Evolutionary conservation across 2,797 vertebrate genomes (phyloP), one percentile per base, ranked within the genome.

Genomic region (Urocyon cinereoargenteus): DNA sequence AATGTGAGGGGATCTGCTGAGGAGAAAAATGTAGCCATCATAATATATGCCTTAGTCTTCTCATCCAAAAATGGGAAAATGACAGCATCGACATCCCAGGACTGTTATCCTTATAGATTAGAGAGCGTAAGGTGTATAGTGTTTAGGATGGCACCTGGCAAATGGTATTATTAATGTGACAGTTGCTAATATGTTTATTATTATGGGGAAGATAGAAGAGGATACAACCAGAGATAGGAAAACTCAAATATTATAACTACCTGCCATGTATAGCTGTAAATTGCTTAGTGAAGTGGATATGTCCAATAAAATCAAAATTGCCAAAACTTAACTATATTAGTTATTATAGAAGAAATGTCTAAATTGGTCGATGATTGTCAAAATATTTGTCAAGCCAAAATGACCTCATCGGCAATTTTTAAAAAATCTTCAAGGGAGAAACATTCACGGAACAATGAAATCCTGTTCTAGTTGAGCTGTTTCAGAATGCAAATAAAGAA

Each of bases 341-440:
- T 77, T 73, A 75, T 36, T 57, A 21, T 31, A 40, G 24, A 90
- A 87, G 19, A 83, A 36, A 91, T 72, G 9, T 92, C 57, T 91
- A 92, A 91, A 51, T 9, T 96, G 4, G 34, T 92, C 31, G 36
- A 3, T 64, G 28, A 93, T 86, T 53, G 68, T 81, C 18, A 86
- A 86, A 93, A 24, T 90, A 89, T 88, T 75, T 75, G 14, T 83
- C 16, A 61, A 93, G 53, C 18, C 59, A 68, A 90, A 34, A 62
- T 62, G n/a, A 11, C n/a, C 82, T 77, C 45, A 93, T 62, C 40
- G 57, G 68, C 34, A 90, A 86, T 36, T 53, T 6, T 31, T 45
- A 36, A 45, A 24, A 53, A 86, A 66, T 72, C 16, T 73, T 91
- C 11, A 72, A n/a, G 49, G 59, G 21, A 51, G 5, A 88, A 28